A percentile compares a stretch with the other conserved stretches of the same genome.
phyloP scores from a whole-genome alignment of 1,140 invertebrate genomes.

The Microplitis mediator region DNA sequence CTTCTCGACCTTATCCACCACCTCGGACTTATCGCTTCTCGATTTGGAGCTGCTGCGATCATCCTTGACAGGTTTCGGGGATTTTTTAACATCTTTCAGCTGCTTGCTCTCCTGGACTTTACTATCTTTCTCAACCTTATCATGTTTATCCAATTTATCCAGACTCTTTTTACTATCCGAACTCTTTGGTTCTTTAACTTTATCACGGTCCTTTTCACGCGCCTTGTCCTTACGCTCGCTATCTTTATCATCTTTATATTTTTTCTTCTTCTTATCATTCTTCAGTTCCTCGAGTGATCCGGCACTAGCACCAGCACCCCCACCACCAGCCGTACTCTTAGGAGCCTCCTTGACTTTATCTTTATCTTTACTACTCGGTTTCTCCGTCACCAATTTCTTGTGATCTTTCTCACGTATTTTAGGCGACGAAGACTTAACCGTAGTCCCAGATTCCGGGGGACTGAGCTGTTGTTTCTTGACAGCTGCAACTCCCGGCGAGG shows the following conservation, averaged over 20 bases:
- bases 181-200: constrained; percentile 50
- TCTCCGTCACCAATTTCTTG: constrained; percentile 50
- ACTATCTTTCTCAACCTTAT: constrained; percentile 57
- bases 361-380: constrained; percentile 50
- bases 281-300: constrained; percentile 51
- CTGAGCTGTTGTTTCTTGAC: constrained; percentile 37
- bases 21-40: constrained; percentile 50
- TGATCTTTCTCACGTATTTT: constrained; percentile 60
- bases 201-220: constrained; percentile 59
- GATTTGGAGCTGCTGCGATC: constrained; percentile 47
- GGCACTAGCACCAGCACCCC: constrained; percentile 36
- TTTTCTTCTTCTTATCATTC: constrained; percentile 59
- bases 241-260: constrained; percentile 61
- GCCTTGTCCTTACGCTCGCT: constrained; percentile 51
- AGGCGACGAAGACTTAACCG: constrained; percentile 56
- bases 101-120: constrained; percentile 63
- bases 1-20: constrained; percentile 60
- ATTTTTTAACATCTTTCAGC: constrained; percentile 54
- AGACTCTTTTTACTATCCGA: constrained; percentile 44
- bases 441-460: constrained; percentile 30
- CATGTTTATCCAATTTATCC: constrained; percentile 47
- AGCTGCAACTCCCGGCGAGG: constrained; percentile 54
- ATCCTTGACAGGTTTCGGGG: constrained; percentile 53
- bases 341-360: constrained; percentile 58
- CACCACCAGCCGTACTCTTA: constrained; percentile 42